Conservation (phyloP, 2,888 invertebrate species). For the Aphodius sticticus region DNA sequence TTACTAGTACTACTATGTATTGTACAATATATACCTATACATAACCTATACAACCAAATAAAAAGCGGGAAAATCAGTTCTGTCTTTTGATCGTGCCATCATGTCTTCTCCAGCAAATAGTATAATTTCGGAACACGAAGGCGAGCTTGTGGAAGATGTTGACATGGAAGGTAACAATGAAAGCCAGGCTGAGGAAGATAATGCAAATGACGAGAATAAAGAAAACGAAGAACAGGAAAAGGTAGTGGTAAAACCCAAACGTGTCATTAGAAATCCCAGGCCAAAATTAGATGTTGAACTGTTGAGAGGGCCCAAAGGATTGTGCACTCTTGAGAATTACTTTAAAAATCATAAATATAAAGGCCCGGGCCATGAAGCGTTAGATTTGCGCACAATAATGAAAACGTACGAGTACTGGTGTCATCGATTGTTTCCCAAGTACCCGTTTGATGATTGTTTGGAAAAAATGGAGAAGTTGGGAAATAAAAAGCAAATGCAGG, state of each 20-base stretch:
- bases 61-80: slow-evolving; percentile 18
- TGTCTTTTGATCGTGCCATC: slow-evolving; percentile 8
- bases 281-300: slow-evolving; percentile 74
- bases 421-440: slow-evolving; percentile 89
- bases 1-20: background rate
- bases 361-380: slow-evolving; percentile 83
- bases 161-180: slow-evolving; percentile 51
- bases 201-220: slow-evolving; percentile 59
- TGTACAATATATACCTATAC: background rate
- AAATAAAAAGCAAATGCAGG: slow-evolving; percentile 79
- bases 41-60: slow-evolving; percentile 18
- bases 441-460: slow-evolving; percentile 86
- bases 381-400: slow-evolving; percentile 82
- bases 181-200: slow-evolving; percentile 55
- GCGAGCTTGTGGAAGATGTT: slow-evolving; percentile 31
- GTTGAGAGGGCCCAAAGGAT: slow-evolving; percentile 80
- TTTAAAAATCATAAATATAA: slow-evolving; percentile 84
- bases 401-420: slow-evolving; percentile 92
- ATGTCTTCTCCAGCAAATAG: slow-evolving; percentile 17
- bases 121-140: slow-evolving; percentile 36
- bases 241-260: slow-evolving; percentile 62
- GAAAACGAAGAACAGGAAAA: slow-evolving; percentile 55
- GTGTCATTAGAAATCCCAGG: slow-evolving; percentile 70
- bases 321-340: slow-evolving; percentile 79
- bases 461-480: slow-evolving; percentile 83